Conservation (phyloP, 2,797 vertebrate species). For the Harpagifer antarcticus region DNA sequence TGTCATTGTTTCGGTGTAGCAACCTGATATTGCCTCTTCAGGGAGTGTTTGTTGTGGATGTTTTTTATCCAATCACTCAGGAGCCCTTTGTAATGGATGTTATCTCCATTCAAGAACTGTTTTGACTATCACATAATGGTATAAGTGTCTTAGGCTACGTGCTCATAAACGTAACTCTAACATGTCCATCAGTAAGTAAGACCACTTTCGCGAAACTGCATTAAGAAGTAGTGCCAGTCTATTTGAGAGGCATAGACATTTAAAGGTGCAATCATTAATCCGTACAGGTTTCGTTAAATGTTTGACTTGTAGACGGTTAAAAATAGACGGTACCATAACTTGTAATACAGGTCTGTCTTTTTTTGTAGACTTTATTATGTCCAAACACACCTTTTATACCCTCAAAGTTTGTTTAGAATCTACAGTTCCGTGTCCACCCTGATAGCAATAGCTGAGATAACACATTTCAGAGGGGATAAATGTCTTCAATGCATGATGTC, state of each 20-base stretch:
- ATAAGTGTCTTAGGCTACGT: too few relatives aligned
- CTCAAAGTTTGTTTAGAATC: conserved; percentile 27
- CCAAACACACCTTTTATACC: conserved; percentile 30
- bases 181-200: too few relatives aligned
- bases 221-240: too few relatives aligned
- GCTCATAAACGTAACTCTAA: too few relatives aligned
- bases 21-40: conserved; percentile 70
- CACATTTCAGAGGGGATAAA: conserved; percentile 36
- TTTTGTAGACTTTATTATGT: conserved; percentile 24
- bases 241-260: not conserved
- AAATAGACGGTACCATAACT: not conserved
- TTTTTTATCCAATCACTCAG: conserved; percentile 24
- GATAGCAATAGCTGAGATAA: conserved; percentile 34
- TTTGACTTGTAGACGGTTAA: conserved; percentile 3
- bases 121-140: too few relatives aligned
- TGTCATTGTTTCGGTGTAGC: conserved; percentile 58
- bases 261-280: not conserved
- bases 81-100: conserved; percentile 25
- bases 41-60: conserved; percentile 9
- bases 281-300: not conserved
- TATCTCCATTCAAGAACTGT: conserved; percentile 9
- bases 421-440: conserved; percentile 15
- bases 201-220: too few relatives aligned
- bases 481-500: conserved; percentile 44
- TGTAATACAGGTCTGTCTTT: conserved; percentile 31